phyloP scores from a whole-genome alignment of 2,113 vertebrate genomes.

The Nicator chloris region DNA sequence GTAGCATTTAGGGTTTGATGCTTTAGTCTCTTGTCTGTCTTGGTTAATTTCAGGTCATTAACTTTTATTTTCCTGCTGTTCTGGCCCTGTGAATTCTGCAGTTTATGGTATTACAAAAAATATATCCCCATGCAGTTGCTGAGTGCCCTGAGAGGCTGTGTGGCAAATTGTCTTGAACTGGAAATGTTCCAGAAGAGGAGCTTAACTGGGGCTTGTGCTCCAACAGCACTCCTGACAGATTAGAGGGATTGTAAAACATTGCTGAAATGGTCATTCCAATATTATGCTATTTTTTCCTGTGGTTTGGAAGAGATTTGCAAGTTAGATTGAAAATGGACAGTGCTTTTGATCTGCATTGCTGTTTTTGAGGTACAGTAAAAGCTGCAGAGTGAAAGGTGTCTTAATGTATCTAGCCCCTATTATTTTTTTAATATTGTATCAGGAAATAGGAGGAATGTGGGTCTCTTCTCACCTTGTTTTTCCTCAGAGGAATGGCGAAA shows the following conservation, averaged over 20 bases:
- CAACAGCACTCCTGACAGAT: background rate
- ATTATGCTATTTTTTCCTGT: background rate
- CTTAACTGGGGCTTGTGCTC: background rate
- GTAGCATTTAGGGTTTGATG: background rate
- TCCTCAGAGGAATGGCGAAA: background rate
- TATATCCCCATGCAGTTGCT: background rate
- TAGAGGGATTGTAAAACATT: background rate
- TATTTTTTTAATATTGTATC: background rate
- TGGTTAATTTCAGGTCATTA: background rate
- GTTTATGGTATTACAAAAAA: background rate
- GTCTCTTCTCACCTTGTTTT: background rate
- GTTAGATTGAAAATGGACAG: background rate
- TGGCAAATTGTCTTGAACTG: background rate
- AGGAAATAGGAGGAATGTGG: background rate
- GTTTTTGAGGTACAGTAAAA: background rate
- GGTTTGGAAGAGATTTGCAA: background rate
- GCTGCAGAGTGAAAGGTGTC: background rate
- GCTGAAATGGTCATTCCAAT: background rate
- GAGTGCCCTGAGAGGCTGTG: background rate
- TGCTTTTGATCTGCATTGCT: background rate
- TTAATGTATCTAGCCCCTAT: background rate
- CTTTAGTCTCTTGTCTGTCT: background rate
- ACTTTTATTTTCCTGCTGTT: constrained; percentile 10
- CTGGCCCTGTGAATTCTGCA: background rate
- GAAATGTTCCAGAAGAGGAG: constrained; percentile 15